Conservation (phyloP, 2,888 invertebrate genomes). For the Dasysyrphus albostriatus region DNA sequence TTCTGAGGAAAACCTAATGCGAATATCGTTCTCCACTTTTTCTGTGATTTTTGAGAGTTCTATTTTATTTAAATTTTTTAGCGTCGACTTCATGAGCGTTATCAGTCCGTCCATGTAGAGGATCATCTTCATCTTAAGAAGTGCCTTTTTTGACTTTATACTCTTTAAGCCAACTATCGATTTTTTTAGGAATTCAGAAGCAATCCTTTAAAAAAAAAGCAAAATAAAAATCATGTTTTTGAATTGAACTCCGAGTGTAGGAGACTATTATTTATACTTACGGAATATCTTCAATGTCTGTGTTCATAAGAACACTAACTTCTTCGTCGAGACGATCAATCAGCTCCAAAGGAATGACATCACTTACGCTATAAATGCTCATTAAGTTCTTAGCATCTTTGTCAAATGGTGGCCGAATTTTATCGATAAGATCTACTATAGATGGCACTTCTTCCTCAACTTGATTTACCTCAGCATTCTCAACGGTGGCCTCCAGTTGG, state of each 20-base stretch:
- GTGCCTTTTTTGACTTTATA: conserved; percentile 58
- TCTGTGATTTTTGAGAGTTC: conserved; percentile 81
- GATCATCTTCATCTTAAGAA: conserved; percentile 78
- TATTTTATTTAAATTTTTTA: conserved; percentile 77
- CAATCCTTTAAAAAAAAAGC: conserved; percentile 78
- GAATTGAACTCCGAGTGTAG: background rate
- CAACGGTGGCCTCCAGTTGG: conserved; percentile 80
- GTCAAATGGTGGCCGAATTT: conserved; percentile 80
- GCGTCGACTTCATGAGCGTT: conserved; percentile 71
- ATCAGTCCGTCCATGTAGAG: conserved; percentile 15
- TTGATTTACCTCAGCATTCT: conserved; percentile 70
- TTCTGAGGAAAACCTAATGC: conserved; percentile 80
- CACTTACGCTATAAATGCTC: conserved; percentile 79
- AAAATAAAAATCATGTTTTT: background rate
- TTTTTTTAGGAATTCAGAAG: conserved; percentile 78
- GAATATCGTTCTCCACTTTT: conserved; percentile 82
- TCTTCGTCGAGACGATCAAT: conserved; percentile 81
- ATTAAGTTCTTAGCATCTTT: conserved; percentile 78
- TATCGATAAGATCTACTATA: conserved; percentile 74
- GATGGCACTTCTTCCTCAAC: conserved; percentile 72
- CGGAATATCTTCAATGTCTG: conserved; percentile 80
- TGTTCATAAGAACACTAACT: conserved; percentile 78
- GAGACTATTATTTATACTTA: conserved; percentile 74
- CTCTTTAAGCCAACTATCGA: conserved; percentile 48
- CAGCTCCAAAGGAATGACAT: conserved; percentile 79